Percentiles rank a stretch among this genome's conserved stretches.
These are phyloP conservation scores for Diarsia mendica DNA, from an alignment of 2,888 invertebrate genomes.

Conservation along the genomic window DNA sequence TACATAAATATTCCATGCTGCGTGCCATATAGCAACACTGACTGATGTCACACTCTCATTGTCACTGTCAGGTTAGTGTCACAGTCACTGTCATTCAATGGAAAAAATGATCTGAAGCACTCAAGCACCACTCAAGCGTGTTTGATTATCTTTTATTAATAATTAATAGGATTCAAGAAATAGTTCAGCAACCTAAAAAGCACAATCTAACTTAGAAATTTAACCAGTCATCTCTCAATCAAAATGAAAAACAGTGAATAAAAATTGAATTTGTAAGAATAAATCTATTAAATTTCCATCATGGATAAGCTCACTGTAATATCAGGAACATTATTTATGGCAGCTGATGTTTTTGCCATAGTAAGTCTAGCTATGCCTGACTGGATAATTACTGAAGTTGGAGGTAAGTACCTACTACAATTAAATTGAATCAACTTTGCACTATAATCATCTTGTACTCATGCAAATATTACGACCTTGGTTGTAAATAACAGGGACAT, in stretches of 20 bases:
- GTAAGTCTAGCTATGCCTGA: slow-evolving; percentile 98
- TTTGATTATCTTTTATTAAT: not conserved
- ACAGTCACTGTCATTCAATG: slow-evolving; percentile 10
- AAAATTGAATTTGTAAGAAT: not conserved
- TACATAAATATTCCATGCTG: too few relatives aligned
- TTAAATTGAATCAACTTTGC: too few relatives aligned
- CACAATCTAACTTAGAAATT: not conserved
- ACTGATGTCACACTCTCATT: too few relatives aligned
- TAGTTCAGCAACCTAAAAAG: not conserved
- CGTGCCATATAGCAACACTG: too few relatives aligned
- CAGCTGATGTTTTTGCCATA: slow-evolving; percentile 98
- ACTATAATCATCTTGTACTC: not conserved
- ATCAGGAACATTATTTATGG: slow-evolving; percentile 97
- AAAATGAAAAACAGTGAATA: slow-evolving; percentile 43
- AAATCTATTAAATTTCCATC: slow-evolving; percentile 3
- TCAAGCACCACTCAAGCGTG: too few relatives aligned
- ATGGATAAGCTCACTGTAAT: slow-evolving; percentile 98
- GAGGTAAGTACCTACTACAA: slow-evolving; percentile 91
- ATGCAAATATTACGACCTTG: slow-evolving; percentile 21
- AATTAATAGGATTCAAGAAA: not conserved
- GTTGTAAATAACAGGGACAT: not conserved
- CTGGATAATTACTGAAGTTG: slow-evolving; percentile 98
- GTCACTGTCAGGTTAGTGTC: too few relatives aligned
- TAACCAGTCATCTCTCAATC: not conserved
- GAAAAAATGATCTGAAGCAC: not conserved